Percentiles rank a stretch among this genome's conserved stretches.
Evolutionary conservation across 2,797 vertebrate genomes (phyloP).

Genomic region (Margarornis squamiger): DNA sequence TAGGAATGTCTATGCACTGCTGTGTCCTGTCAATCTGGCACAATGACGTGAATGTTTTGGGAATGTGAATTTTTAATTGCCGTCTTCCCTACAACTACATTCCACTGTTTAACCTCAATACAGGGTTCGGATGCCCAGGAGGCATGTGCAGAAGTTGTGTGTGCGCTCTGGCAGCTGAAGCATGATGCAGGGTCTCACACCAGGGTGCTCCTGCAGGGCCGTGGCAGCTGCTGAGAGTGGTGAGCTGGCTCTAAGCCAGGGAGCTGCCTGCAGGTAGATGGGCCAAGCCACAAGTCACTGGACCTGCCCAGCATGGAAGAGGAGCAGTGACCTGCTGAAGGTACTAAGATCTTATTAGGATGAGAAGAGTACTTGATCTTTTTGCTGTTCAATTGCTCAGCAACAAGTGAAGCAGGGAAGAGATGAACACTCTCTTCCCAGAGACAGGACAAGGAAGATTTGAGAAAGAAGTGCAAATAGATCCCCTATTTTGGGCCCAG

Average conservation of each 20-base stretch:
- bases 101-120: background rate
- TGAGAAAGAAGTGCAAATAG: background rate
- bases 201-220: background rate
- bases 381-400: background rate
- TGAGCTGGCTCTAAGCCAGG: background rate
- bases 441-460: background rate
- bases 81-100: background rate
- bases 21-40: background rate
- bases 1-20: background rate
- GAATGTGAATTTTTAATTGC: background rate
- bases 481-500: background rate
- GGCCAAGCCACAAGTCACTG: background rate
- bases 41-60: background rate
- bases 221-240: fast-evolving
- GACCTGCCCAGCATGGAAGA: background rate
- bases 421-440: background rate
- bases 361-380: background rate
- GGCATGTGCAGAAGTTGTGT: background rate
- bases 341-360: background rate
- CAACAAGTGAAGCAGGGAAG: background rate
- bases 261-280: background rate
- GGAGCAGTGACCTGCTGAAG: background rate
- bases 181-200: background rate
- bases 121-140: background rate
- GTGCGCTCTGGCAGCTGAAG: background rate